Conservation (phyloP, 2,797 vertebrate species). For the Bovichtus variegatus region DNA sequence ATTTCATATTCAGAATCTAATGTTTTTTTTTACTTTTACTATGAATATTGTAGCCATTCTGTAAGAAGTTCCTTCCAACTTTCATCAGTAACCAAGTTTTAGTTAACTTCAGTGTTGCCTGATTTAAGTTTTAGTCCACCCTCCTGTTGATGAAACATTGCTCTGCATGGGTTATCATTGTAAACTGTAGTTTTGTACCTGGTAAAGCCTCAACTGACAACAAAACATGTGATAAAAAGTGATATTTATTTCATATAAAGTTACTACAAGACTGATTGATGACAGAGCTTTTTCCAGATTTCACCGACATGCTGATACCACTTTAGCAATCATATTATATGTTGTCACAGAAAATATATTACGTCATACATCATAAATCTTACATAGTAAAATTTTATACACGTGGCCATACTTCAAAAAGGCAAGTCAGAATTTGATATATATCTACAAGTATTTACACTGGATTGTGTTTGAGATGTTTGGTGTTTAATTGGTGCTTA, state of each 20-base stretch:
- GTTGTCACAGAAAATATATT: slow-evolving; percentile 88
- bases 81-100: neutral
- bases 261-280: slow-evolving; percentile 59
- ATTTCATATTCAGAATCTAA: neutral
- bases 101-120: neutral
- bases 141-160: neutral
- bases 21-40: neutral
- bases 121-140: neutral
- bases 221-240: slow-evolving; percentile 44
- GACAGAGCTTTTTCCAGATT: slow-evolving; percentile 41
- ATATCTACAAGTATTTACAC: slow-evolving; percentile 83
- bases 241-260: slow-evolving; percentile 76
- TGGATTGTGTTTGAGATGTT: slow-evolving; percentile 25
- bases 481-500: slow-evolving; percentile 36
- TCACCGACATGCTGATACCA: slow-evolving; percentile 39
- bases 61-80: neutral
- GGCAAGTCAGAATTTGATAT: slow-evolving; percentile 58
- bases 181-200: neutral
- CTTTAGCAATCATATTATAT: slow-evolving; percentile 41
- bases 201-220: slow-evolving; percentile 23
- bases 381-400: slow-evolving; percentile 80
- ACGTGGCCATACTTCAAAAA: slow-evolving; percentile 67
- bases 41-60: neutral
- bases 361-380: slow-evolving; percentile 93
- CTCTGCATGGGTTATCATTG: neutral